Percentiles rank a stretch among this genome's conserved stretches.
These are phyloP conservation scores for Drosophila leonis DNA, from an alignment of 2,888 invertebrate genomes.

Conservation along the genomic window DNA sequence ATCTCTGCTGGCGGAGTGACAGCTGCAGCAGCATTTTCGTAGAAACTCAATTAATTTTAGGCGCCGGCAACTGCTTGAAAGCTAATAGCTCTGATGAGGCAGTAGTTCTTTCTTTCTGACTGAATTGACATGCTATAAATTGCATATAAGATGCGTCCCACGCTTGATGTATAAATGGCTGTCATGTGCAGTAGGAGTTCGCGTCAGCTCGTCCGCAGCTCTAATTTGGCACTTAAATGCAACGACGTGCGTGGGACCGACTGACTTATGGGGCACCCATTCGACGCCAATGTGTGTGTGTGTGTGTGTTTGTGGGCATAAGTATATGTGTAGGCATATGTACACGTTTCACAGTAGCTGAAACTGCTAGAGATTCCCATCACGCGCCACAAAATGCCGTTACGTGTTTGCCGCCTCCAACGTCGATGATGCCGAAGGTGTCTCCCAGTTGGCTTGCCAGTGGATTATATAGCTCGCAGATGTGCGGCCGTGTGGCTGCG, in stretches of 20 bases:
- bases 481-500: slow-evolving; percentile 24
- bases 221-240: slow-evolving; percentile 82
- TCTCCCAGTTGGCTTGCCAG: slow-evolving; percentile 48
- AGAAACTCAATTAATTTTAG: slow-evolving; percentile 66
- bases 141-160: slow-evolving; percentile 51
- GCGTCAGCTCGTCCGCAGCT: slow-evolving; percentile 32
- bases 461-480: slow-evolving; percentile 53
- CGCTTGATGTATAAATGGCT: slow-evolving; percentile 60
- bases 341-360: slow-evolving; percentile 64
- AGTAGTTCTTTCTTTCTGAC: slow-evolving; percentile 34
- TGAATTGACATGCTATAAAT: slow-evolving; percentile 67
- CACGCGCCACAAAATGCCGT: slow-evolving; percentile 78
- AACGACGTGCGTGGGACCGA: slow-evolving; percentile 73
- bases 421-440: slow-evolving; percentile 45
- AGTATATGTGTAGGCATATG: slow-evolving; percentile 69
- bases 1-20: slow-evolving; percentile 28
- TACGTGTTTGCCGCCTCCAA: slow-evolving; percentile 75
- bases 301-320: slow-evolving; percentile 7
- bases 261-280: slow-evolving; percentile 52
- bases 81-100: slow-evolving; percentile 52
- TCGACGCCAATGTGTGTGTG: slow-evolving; percentile 5
- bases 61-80: slow-evolving; percentile 27
- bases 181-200: slow-evolving; percentile 49
- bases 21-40: slow-evolving; percentile 19
- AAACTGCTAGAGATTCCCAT: slow-evolving; percentile 65